Evolutionary conservation across 2,113 vertebrate genomes (phyloP).

Genomic region (Apteryx owenii): DNA sequence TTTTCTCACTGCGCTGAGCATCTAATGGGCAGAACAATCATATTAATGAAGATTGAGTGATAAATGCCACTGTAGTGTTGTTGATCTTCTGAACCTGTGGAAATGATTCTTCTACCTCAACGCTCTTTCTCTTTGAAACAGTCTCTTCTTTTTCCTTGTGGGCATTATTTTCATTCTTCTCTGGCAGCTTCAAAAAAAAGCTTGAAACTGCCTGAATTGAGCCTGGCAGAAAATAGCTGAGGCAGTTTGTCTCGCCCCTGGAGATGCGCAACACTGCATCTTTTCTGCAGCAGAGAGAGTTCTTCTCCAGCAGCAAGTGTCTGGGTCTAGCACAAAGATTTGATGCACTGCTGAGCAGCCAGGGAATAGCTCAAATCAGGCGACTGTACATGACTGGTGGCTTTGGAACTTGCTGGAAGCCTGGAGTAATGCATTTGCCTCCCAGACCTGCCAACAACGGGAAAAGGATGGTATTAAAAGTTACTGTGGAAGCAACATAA

Average conservation of each 20-base stretch:
- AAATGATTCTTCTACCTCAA: not conserved
- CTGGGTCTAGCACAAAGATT: too few species aligned
- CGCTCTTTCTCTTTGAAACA: not conserved
- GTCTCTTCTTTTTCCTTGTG: not conserved
- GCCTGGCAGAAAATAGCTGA: not conserved
- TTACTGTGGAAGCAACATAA: not conserved
- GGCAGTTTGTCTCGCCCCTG: not conserved
- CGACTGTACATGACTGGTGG: rapidly evolving
- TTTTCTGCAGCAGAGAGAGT: not conserved
- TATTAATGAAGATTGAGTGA: too few species aligned
- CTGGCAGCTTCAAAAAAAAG: not conserved
- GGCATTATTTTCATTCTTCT: not conserved
- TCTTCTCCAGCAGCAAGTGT: not conserved
- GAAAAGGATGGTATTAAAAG: not conserved
- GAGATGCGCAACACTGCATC: not conserved
- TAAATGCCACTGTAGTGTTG: not conserved
- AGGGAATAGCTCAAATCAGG: too few species aligned
- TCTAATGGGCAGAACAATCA: not conserved
- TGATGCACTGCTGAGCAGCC: not conserved
- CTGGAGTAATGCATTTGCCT: not conserved
- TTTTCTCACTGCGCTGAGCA: not conserved
- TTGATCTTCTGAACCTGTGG: not conserved
- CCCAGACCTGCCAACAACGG: not conserved
- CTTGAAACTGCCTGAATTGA: not conserved
- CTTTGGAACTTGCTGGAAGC: not conserved